These are phyloP conservation scores for Holothuria scabra DNA, from an alignment of 53 echinoderm and acorn worm species.

Conservation along the genomic window DNA sequence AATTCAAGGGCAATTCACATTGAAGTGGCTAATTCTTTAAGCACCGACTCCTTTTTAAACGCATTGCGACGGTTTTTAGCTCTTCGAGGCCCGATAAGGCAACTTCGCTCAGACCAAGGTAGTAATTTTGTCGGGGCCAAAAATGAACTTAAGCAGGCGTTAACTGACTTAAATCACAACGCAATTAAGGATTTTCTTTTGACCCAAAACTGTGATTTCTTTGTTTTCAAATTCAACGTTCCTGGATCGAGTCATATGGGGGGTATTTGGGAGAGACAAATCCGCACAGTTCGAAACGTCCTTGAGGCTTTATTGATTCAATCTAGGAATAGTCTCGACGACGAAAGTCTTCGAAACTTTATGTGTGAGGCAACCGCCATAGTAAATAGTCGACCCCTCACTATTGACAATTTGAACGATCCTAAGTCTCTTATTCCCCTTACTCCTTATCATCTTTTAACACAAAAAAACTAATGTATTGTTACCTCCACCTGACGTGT, in stretches of 20 bases:
- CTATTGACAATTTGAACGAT: no score
- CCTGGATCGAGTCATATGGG: constrained; percentile 68
- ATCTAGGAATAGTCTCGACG: neutral
- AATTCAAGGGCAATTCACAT: no score
- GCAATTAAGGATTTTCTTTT: constrained; percentile 44
- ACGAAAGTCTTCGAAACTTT: constrained; percentile 3
- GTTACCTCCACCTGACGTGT: no score
- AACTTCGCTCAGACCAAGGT: constrained; percentile 66
- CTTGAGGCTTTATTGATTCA: no score
- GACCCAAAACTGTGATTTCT: constrained; percentile 47
- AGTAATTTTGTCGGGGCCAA: constrained; percentile 68
- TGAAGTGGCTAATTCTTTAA: no score
- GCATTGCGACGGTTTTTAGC: constrained; percentile 1
- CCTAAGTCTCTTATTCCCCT: no score
- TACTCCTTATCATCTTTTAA: no score
- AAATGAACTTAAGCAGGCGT: constrained; percentile 40
- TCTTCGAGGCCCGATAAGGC: constrained; percentile 63
- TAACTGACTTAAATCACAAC: constrained; percentile 49
- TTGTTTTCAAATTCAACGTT: constrained; percentile 54
- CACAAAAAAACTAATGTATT: no score
- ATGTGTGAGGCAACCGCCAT: constrained; percentile 13
- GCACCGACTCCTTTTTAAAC: no score
- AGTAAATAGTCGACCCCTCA: constrained; percentile 17
- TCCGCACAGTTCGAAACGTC: no score
- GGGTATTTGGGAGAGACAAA: no score